Evolutionary conservation across 2,113 vertebrate genomes (phyloP).

Genomic region (Leuciscus idus): DNA sequence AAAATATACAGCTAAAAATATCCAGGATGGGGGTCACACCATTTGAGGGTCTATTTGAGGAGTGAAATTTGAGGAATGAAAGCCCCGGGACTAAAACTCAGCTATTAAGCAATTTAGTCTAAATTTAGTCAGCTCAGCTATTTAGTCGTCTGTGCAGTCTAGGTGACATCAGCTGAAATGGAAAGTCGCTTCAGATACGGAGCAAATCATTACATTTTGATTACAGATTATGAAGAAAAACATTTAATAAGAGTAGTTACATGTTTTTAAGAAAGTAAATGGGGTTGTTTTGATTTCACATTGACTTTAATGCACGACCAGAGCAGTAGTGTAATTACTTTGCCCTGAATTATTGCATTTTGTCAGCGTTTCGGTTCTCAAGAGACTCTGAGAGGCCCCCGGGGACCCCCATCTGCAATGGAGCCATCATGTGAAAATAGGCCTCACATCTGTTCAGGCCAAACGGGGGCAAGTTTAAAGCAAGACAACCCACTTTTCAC

Average conservation of each 20-base stretch:
- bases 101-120: background rate
- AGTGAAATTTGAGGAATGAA: too few species aligned
- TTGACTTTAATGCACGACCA: background rate
- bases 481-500: constrained; percentile 71
- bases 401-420: constrained; percentile 63
- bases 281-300: background rate
- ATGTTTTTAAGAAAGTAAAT: background rate
- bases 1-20: background rate
- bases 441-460: constrained; percentile 66
- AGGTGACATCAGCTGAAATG: background rate
- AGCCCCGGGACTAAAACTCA: background rate
- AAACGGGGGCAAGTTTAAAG: constrained; percentile 71
- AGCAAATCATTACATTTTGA: background rate
- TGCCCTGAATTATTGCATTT: background rate
- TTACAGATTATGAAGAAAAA: background rate
- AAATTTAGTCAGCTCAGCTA: background rate
- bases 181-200: background rate
- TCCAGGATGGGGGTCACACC: background rate
- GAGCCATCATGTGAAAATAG: constrained; percentile 72
- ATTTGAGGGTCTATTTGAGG: too few species aligned
- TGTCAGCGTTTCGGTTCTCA: background rate
- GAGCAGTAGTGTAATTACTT: background rate
- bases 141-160: background rate
- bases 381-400: constrained; percentile 55
- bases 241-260: background rate